These are phyloP conservation scores for Premnoplex brunnescens DNA, from an alignment of 2,797 vertebrate species.

Conservation along the genomic window DNA sequence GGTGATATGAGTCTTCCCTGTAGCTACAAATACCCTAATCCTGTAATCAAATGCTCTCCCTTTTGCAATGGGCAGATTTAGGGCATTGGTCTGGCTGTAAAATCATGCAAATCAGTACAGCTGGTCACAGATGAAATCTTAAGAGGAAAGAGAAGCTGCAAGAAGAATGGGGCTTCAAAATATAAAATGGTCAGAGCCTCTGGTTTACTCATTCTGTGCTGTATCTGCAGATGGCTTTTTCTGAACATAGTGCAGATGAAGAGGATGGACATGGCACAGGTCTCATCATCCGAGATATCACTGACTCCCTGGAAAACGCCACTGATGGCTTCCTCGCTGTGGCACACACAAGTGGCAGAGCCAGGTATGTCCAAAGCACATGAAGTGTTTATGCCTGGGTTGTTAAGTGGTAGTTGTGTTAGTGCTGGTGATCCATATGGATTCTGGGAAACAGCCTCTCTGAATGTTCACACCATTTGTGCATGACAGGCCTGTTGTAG, in stretches of 20 bases:
- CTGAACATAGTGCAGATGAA: slow-evolving; percentile 14
- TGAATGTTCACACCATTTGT: not conserved
- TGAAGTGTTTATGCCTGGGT: not conserved
- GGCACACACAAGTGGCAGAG: not conserved
- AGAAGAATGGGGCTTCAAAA: not conserved
- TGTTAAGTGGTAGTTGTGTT: not conserved
- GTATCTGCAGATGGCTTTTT: slow-evolving; percentile 57
- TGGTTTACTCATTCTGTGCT: not conserved
- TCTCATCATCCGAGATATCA: slow-evolving; percentile 55
- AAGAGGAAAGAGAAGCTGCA: not conserved
- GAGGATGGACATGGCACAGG: slow-evolving; percentile 51
- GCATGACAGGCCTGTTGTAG: not conserved
- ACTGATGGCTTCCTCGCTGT: slow-evolving; percentile 16
- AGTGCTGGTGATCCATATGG: not conserved
- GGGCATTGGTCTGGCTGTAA: not conserved
- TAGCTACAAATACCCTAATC: not conserved
- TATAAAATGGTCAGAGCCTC: not conserved
- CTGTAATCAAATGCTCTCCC: not conserved
- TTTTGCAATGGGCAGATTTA: not conserved
- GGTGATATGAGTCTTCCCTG: not conserved
- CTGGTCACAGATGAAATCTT: not conserved
- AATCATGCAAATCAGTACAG: not conserved
- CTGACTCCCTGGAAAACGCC: slow-evolving; percentile 33
- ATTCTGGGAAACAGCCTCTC: not conserved
- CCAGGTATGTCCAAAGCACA: not conserved